Evolutionary conservation across 2,797 vertebrate species (phyloP).

Genomic region (Urosaurus nigricauda): DNA sequence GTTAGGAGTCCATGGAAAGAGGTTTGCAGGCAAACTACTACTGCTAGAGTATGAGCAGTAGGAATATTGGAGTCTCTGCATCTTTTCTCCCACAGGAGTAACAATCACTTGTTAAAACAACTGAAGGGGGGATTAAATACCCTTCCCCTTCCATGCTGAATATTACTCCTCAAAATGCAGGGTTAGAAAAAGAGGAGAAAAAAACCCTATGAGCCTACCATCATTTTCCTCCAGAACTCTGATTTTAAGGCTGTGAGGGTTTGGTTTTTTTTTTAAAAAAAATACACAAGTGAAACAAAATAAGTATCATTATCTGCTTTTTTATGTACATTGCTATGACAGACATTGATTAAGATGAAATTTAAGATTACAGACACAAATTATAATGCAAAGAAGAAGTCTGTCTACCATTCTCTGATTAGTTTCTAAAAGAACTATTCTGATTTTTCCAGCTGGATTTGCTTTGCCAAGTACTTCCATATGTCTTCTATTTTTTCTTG

Average conservation of each 20-base stretch:
- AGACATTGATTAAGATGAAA: not conserved
- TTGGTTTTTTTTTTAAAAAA: not conserved
- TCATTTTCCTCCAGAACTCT: not conserved
- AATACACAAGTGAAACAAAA: not conserved
- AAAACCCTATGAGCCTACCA: too few species aligned
- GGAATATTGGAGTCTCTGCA: too few species aligned
- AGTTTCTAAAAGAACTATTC: conserved; percentile 30
- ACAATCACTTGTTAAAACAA: not conserved
- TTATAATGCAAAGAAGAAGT: conserved; percentile 9
- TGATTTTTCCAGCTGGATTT: conserved; percentile 31
- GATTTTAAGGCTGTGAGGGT: not conserved
- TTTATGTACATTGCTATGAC: not conserved
- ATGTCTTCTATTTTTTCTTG: conserved; percentile 23
- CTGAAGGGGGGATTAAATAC: not conserved
- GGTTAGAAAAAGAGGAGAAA: not conserved
- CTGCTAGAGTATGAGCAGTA: not conserved
- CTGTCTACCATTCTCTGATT: conserved; percentile 10
- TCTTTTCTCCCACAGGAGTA: not conserved
- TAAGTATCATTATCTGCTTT: not conserved
- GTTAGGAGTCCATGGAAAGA: not conserved
- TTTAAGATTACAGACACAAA: conserved; percentile 24
- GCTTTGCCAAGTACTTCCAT: conserved; percentile 27
- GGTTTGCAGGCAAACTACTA: not conserved
- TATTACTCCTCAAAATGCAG: not conserved
- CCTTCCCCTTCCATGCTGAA: not conserved